Conservation (phyloP, 2,888 invertebrate species). For the Peribatodes rhomboidaria region DNA sequence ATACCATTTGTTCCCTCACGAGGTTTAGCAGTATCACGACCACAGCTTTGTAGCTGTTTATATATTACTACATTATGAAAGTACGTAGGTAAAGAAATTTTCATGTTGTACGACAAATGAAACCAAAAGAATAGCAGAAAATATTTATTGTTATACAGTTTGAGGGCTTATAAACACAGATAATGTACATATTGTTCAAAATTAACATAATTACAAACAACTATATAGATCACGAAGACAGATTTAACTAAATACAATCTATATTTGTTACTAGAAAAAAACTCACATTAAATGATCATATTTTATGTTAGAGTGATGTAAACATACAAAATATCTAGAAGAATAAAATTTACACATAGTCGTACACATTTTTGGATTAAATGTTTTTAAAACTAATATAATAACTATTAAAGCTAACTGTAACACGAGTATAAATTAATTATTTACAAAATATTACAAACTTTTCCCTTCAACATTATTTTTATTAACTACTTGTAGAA, state of each 20-base stretch:
- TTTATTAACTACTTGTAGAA: conserved; percentile 25
- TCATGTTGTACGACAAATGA: conserved; percentile 19
- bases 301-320: conserved; percentile 56
- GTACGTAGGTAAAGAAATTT: no score
- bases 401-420: conserved; percentile 84
- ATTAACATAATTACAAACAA: conserved; percentile 44
- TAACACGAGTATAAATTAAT: conserved; percentile 81
- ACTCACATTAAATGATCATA: conserved; percentile 32
- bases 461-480: conserved; percentile 29
- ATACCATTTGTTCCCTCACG: no score
- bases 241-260: conserved; percentile 26
- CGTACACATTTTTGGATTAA: conserved; percentile 79
- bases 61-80: no score
- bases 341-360: conserved; percentile 59
- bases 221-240: conserved; percentile 44
- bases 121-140: conserved; percentile 57
- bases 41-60: no score
- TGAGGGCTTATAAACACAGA: conserved; percentile 69
- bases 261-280: conserved; percentile 43
- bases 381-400: conserved; percentile 64
- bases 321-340: conserved; percentile 45
- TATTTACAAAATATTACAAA: conserved; percentile 85
- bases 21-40: no score
- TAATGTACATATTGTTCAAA: conserved; percentile 68
- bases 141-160: conserved; percentile 80